Evolutionary conservation across 2,113 vertebrate species (phyloP), one percentile per base, ranked within the genome.

Genomic region (Neotragus moschatus): DNA sequence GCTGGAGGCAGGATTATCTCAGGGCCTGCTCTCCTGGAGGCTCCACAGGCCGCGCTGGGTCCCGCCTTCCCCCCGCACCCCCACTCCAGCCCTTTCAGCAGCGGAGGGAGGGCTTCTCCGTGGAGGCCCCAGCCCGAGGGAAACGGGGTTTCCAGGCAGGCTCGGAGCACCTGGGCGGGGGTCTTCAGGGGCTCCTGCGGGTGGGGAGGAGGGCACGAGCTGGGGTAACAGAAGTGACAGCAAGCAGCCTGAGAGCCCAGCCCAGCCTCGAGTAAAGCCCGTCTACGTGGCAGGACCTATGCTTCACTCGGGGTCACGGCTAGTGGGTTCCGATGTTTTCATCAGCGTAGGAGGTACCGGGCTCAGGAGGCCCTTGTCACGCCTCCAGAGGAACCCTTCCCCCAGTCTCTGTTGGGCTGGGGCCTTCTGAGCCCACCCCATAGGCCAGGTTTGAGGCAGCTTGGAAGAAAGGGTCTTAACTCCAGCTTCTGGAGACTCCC

Each of bases 251-350:
- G 8, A 13, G 45, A 13, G 49, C 39, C n/a, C 49, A 7, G 58
- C n/a, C 75, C 43, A 43, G 51, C n/a, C n/a, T 23, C 1, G 14
- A 25, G 26, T 6, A 23, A 55, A 23, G 0, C 19, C 26, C 0
- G 39, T 10, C 14, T 23, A 4, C 13, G 61, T 19, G n/a, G 47
- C 49, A 0, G 1, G 5, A 43, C 55, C 73, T 51, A 1, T 13
- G 26, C 17, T 16, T 58, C 84, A 25, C 49, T 70, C 6, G 0
- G 16, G 63, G 33, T n/a, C 89, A 17, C 0, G 3, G 45, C 47
- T n/a, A 36, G 58, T 3, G 47, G 93, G 15, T 45, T 85, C 77
- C 6, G 28, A 21, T 63, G 33, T 63, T 53, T 91, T 17, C 43
- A 7, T 6, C 39, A 2, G 36, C 1, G 17, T 2, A 12, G 55